Evolutionary conservation across 1,140 invertebrate species (phyloP).

Genomic region (Ips typographus): DNA sequence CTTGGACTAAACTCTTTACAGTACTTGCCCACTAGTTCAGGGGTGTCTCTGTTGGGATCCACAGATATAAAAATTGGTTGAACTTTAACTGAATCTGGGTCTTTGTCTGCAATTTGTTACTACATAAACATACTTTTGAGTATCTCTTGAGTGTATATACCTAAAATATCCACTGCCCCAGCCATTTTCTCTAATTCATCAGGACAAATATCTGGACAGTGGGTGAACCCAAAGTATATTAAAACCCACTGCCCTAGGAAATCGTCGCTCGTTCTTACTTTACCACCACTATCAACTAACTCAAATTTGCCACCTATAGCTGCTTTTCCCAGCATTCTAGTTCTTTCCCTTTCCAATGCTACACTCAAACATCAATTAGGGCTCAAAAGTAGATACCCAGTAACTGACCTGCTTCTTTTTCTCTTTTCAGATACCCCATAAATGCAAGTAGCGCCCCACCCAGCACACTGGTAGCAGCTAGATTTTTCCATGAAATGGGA

Average conservation of each 20-base stretch:
- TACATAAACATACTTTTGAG: background rate
- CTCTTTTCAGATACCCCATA: constrained; percentile 75
- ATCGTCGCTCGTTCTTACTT: constrained; percentile 79
- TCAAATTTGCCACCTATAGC: constrained; percentile 93
- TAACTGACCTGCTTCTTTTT: constrained; percentile 66
- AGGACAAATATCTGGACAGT: constrained; percentile 99
- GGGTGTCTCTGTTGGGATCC: constrained; percentile 87
- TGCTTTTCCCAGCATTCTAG: constrained; percentile 82
- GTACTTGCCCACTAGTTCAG: constrained; percentile 84
- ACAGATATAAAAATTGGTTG: constrained; percentile 96
- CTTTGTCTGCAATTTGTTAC: constrained; percentile 57
- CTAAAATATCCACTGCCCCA: constrained; percentile 75
- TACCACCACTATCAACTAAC: constrained; percentile 81
- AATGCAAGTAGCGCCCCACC: constrained; percentile 67
- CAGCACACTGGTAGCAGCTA: constrained; percentile 63
- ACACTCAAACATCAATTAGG: constrained; percentile 18
- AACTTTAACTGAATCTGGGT: constrained; percentile 58
- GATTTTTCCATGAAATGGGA: constrained; percentile 77
- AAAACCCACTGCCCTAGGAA: constrained; percentile 93
- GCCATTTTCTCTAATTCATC: constrained; percentile 98
- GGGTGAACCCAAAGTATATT: constrained; percentile 99
- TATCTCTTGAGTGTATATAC: constrained; percentile 53
- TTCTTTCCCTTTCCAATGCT: constrained; percentile 73
- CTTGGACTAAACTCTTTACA: constrained; percentile 93
- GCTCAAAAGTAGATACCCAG: background rate